Conservation (phyloP, 2,113 vertebrate genomes). For the Ginglymostoma cirratum region DNA sequence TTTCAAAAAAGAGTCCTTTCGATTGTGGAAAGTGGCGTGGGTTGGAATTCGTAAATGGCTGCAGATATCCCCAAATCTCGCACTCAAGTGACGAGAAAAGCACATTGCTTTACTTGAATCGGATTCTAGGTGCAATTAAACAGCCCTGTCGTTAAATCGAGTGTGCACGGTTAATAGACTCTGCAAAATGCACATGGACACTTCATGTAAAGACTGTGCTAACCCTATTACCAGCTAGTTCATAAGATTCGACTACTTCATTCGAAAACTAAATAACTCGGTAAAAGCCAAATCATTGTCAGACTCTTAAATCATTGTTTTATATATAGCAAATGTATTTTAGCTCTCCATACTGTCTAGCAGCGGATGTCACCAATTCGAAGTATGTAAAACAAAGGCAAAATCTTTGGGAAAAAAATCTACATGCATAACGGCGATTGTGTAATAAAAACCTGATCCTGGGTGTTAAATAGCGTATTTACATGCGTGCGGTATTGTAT, state of each 20-base stretch:
- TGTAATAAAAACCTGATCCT: not conserved
- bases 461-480: not conserved
- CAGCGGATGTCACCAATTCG: not conserved
- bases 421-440: not conserved
- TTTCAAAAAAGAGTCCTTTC: too few species aligned
- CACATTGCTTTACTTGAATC: not conserved
- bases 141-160: not conserved
- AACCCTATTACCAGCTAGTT: not conserved
- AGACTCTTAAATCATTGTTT: not conserved
- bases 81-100: too few species aligned
- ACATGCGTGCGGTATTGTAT: not conserved
- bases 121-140: not conserved
- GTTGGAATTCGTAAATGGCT: not conserved
- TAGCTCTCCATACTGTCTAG: not conserved
- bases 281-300: not conserved
- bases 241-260: not conserved
- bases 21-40: not conserved
- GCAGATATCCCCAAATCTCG: not conserved
- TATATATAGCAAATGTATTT: not conserved
- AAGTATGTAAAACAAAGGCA: too few species aligned
- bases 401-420: not conserved
- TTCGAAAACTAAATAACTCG: too few species aligned
- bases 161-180: not conserved
- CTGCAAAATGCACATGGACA: not conserved
- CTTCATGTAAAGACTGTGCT: not conserved